phyloP scores from a whole-genome alignment of 2,888 invertebrate species.

The Caenorhabditis sinica region DNA sequence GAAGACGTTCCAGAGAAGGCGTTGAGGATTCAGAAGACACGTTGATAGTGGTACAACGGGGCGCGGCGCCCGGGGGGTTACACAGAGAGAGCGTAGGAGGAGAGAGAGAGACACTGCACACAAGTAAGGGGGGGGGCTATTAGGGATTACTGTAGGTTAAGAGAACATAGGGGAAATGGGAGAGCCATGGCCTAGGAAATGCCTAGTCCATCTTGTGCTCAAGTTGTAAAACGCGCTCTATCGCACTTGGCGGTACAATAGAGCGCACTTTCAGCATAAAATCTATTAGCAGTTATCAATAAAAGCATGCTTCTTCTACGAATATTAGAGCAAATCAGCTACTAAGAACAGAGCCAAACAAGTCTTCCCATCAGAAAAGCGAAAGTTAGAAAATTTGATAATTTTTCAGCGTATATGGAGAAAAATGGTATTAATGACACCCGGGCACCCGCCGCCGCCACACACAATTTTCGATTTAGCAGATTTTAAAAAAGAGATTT shows the following conservation, averaged over 20 bases:
- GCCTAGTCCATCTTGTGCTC: neutral
- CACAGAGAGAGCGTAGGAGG: constrained; percentile 9
- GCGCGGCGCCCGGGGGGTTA: constrained; percentile 47
- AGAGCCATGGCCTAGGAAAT: constrained; percentile 2
- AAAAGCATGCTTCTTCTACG: neutral
- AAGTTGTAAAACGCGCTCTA: neutral
- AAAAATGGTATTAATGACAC: constrained; percentile 24
- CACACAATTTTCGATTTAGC: neutral
- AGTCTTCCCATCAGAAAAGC: no score
- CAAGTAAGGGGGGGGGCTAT: neutral
- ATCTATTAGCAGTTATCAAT: no score
- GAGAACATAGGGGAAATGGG: neutral
- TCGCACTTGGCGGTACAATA: neutral
- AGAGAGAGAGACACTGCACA: constrained; percentile 31
- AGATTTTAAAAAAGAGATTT: no score
- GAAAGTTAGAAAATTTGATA: neutral
- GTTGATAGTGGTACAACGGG: neutral
- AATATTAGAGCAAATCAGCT: neutral
- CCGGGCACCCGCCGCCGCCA: constrained; percentile 55
- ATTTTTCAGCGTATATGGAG: no score
- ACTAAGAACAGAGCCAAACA: neutral
- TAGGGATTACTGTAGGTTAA: neutral
- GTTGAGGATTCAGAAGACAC: neutral
- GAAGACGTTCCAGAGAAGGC: constrained; percentile 22
- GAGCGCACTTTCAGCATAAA: no score